phyloP scores from a whole-genome alignment of 2,113 vertebrate genomes.

The Cynoglossus semilaevis region DNA sequence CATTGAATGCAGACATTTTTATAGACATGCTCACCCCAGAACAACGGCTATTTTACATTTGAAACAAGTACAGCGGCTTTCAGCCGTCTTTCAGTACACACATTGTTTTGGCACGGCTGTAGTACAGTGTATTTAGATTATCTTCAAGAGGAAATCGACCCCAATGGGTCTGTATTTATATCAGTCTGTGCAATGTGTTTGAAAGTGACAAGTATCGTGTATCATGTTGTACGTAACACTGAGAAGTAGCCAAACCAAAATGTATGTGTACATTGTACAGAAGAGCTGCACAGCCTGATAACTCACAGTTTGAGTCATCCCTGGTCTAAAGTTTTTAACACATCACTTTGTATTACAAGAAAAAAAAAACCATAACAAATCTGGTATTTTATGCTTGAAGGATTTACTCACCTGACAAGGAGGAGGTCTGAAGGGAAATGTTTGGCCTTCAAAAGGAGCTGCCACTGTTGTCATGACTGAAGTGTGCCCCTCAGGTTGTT shows the following conservation, averaged over 20 bases:
- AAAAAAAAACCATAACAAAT: not conserved
- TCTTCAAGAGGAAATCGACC: not conserved
- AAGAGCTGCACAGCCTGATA: conserved; percentile 7
- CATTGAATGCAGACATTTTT: conserved; percentile 31
- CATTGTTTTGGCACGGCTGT: conserved; percentile 7
- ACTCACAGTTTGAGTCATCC: conserved; percentile 27
- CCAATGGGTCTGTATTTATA: conserved; percentile 14
- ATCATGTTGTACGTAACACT: conserved; percentile 57
- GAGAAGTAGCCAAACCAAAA: conserved; percentile 45
- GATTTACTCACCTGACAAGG: conserved; percentile 11
- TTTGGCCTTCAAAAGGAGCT: conserved; percentile 14
- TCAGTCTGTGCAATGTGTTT: conserved; percentile 42
- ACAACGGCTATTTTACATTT: conserved; percentile 14
- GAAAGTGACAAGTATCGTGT: conserved; percentile 13
- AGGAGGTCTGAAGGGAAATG: conserved; percentile 21
- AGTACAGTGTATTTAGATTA: not conserved
- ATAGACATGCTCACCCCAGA: conserved; percentile 36
- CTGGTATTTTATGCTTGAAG: conserved; percentile 8
- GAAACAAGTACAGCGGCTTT: conserved; percentile 10
- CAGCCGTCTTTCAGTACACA: conserved; percentile 11
- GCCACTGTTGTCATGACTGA: conserved; percentile 46
- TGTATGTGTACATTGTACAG: not conserved
- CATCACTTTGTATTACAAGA: conserved; percentile 3
- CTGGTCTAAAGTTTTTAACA: conserved; percentile 20
- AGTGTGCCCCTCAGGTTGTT: conserved; percentile 48